Evolutionary conservation across 2,888 invertebrate species (phyloP).

Genomic region (Serripes groenlandicus): DNA sequence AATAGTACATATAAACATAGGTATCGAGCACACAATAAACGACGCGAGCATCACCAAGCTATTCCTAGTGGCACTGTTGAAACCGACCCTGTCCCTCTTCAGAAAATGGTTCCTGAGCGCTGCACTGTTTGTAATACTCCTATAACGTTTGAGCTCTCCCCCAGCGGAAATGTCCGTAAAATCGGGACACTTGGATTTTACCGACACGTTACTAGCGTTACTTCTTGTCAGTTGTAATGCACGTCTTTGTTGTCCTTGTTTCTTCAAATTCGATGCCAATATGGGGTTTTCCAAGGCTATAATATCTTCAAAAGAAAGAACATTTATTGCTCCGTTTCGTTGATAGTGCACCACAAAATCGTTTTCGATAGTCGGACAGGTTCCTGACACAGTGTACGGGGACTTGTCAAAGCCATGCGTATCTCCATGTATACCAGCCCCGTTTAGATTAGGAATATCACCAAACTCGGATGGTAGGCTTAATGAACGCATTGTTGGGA

Average conservation of each 20-base stretch:
- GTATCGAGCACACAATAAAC: slow-evolving; percentile 79
- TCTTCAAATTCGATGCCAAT: slow-evolving; percentile 63
- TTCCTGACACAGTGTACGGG: slow-evolving; percentile 68
- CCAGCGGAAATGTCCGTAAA: slow-evolving; percentile 83
- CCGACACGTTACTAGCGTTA: slow-evolving; percentile 70
- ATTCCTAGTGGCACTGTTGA: slow-evolving; percentile 82
- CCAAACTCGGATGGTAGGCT: slow-evolving; percentile 75
- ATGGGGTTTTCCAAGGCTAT: slow-evolving; percentile 80
- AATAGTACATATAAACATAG: slow-evolving; percentile 79
- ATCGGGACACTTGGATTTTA: slow-evolving; percentile 70
- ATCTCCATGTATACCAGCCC: slow-evolving; percentile 12
- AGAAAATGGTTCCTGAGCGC: slow-evolving; percentile 77
- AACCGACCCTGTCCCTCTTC: slow-evolving; percentile 76
- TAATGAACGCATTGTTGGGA: slow-evolving; percentile 67
- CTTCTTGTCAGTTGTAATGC: slow-evolving; percentile 72
- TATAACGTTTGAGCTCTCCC: slow-evolving; percentile 79
- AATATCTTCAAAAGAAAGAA: slow-evolving; percentile 77
- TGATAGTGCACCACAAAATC: slow-evolving; percentile 80
- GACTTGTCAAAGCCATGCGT: slow-evolving; percentile 31
- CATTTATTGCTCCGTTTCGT: slow-evolving; percentile 70
- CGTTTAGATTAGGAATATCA: slow-evolving; percentile 39
- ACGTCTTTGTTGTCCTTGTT: slow-evolving; percentile 64
- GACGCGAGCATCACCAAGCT: slow-evolving; percentile 82
- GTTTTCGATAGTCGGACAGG: slow-evolving; percentile 15
- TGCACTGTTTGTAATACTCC: slow-evolving; percentile 76